Evolutionary conservation across 2,888 invertebrate genomes (phyloP), one percentile per base, ranked within the genome.

Genomic region (Calliphora vomitoria): DNA sequence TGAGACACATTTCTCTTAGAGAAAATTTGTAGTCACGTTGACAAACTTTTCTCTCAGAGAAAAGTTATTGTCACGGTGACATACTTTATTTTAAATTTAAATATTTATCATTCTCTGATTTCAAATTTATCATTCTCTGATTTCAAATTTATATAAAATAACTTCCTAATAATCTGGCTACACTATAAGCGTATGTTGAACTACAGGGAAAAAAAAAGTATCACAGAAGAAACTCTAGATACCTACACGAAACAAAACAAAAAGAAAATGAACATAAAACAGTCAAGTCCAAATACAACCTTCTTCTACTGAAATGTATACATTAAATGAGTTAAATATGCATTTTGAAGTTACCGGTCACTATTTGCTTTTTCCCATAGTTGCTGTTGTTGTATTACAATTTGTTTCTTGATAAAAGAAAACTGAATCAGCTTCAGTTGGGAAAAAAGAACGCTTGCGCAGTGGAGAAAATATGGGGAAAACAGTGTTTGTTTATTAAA

Each of bases 401-500:
- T 18, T 72, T 72, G 44, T 66, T 60, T 6, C 4, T 25, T 8
- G 3, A 20, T 41, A 62, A 18, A 58, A 66, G 11, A 20, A 55
- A 41, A 71, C 69, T 53, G 47, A 58, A 72, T 25, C 68, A 64
- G 62, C 35, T 62, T 55, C 4, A 35, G 6, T 68, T 74, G 53
- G n/a, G 20, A 6, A 44, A 35, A 71, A 68, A 64, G 62, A 74
- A 79, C 88, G 87, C 87, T 35, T 88, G 89, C 89, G 89, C 89
- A 20, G 0, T 71, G 10, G n/a, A 10, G 15, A 53, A 47, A 25
- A 41, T 31, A 38, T n/a, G 31, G 50, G 75, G 62, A 85, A 69
- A 84, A 75, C 31, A 35, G 8, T 66, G 25, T 89, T 90, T 89
- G 88, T 88, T 90, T 90, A 89, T 90, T 89, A 82, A 83, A 90